phyloP scores from a whole-genome alignment of 2,113 vertebrate species.

The Oryzias melastigma region DNA sequence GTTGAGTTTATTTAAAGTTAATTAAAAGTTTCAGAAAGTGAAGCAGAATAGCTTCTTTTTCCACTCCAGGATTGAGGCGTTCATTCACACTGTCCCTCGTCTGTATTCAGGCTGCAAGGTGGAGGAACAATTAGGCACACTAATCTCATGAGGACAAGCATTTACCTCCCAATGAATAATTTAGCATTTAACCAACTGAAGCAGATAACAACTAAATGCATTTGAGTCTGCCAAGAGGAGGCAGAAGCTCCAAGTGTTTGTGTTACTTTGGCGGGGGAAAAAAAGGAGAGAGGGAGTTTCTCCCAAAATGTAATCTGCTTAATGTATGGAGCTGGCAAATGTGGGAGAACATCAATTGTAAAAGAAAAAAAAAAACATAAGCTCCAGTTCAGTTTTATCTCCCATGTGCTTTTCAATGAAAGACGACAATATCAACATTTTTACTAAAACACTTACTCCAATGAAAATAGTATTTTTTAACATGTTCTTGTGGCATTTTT shows the following conservation, averaged over 20 bases:
- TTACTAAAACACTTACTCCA: no score
- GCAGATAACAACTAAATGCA: slow-evolving; percentile 58
- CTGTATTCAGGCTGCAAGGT: slow-evolving; percentile 36
- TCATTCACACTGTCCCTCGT: slow-evolving; percentile 25
- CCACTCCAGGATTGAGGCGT: slow-evolving; percentile 40
- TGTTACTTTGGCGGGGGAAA: slow-evolving; percentile 29
- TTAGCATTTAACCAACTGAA: slow-evolving; percentile 61
- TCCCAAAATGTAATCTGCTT: slow-evolving; percentile 44
- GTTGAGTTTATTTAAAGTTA: neutral
- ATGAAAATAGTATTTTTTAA: no score
- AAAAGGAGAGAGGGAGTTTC: slow-evolving; percentile 9
- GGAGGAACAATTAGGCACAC: slow-evolving; percentile 60
- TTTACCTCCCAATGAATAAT: slow-evolving; percentile 70
- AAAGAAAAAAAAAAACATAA: slow-evolving; percentile 7
- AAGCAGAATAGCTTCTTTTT: slow-evolving; percentile 25
- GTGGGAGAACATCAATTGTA: slow-evolving; percentile 31
- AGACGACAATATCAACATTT: no score
- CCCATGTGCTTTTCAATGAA: no score
- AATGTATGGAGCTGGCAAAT: slow-evolving; percentile 28
- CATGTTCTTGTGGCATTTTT: no score
- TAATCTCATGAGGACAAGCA: slow-evolving; percentile 66
- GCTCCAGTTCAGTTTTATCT: no score
- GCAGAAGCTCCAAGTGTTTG: slow-evolving; percentile 20
- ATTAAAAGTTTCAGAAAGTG: slow-evolving; percentile 39
- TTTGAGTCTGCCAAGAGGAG: slow-evolving; percentile 44